Evolutionary conservation across 2,888 invertebrate genomes (phyloP), one percentile per base, ranked within the genome.

Genomic region (Latrodectus elegans): DNA sequence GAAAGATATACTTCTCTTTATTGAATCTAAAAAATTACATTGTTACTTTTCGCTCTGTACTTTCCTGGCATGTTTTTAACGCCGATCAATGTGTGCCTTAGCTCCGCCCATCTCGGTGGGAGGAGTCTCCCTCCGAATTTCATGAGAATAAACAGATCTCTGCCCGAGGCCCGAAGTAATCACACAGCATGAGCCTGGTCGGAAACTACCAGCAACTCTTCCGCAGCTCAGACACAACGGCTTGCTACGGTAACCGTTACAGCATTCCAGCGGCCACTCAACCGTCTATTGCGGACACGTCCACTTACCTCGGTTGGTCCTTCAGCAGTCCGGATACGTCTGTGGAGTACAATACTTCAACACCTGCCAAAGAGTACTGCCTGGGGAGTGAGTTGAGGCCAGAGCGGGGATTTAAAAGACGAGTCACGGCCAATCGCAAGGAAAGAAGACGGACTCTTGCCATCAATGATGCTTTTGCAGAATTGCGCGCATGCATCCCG

Each of bases 391-490:
- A 51, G 6, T n/a, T 81, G 60, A 78, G 79, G n/a, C 83, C 89
- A 8, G 74, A 91, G 77, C 92, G 94, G 67, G 94, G 95, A 0
- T 95, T 95, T n/a, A 97, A 97, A 91, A 93, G 96, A 82, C 93
- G 97, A 84, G 96, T 95, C 89, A 97, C 97, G 1, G 98, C 98
- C 22, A 98, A 98, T 92, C 97, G 97, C 93, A 99, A 99, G 92
- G 98, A 99, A 92, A 92, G 98, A 12, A 93, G 97, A 90, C 93
- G 98, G 78, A 99, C 98, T 0, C 96, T 97, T 92, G 97, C 96
- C 90, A 99, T 99, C 89, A 99, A 99, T 93, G 97, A 96, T 77
- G 98, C 98, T 0, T 99, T 98, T 92, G 95, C 97, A 0, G 96
- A 97, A 91, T 93, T 99, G 0, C 93, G 98, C 15, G 97, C 97